Evolutionary conservation across 2,113 vertebrate genomes (phyloP), one percentile per base, ranked within the genome.

Genomic region (Pseudopipra pipra): DNA sequence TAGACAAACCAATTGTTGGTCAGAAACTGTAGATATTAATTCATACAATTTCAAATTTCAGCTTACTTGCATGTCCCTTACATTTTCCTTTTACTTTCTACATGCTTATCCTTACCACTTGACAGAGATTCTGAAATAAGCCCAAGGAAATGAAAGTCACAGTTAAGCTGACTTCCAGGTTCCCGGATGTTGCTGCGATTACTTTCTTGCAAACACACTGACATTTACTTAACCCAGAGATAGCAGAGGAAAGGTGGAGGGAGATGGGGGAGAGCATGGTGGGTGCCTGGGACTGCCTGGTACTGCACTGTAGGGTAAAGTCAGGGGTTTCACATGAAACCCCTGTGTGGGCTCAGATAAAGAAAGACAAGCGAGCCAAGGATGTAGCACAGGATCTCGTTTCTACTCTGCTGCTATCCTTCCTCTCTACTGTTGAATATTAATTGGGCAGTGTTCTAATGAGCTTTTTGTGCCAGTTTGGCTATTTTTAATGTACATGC

Each of bases 151-250:
- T 58, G 2, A 25, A 85, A 52, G 28, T 47, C 21, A 37, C 2
- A 3, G n/a, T 44, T 63, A 63, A 65, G 18, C 22, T 68, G 43
- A 30, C 61, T 83, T 63, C 43, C 24, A 43, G 24, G 35, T 2
- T 1, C 22, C 7, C 23, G 25, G 4, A 27, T 58, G 16, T 62
- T 3, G 18, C 55, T 70, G 31, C 39, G 1, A 5, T 84, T 54
- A 14, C 16, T 43, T 58, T 37, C 19, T 8, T 54, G 28, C 1
- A 1, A 51, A 35, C 4, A 21, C 0, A 1, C 11, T 51, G 75
- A 41, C 15, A 35, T 67, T 67, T 67, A 30, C n/a, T 56, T 84
- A 54, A 19, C 30, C 16, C n/a, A 16, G 12, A 76, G 2, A 46
- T 1, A 41, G 24, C 13, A 8, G 6, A 65, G 15, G 18, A 55